Base-by-base conservation (phyloP, 2,888 invertebrate species). In the Drosophila koepferae region DNA sequence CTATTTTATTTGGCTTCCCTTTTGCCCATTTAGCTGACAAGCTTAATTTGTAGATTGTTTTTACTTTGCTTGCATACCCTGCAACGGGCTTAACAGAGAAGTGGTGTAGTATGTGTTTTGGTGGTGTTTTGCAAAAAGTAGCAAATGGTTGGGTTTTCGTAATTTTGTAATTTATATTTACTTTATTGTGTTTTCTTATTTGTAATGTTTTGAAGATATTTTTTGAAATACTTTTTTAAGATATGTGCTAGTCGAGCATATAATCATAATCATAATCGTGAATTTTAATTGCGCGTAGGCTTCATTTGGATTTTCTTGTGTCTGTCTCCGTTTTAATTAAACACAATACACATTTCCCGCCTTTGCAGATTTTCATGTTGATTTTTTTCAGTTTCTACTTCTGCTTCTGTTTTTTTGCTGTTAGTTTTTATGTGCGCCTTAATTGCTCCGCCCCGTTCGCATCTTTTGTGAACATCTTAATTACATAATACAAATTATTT, bases 291-390 rank as follows among this genome's bases (percentile, higher is more conserved):
- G 90, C 83, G 87, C 80, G 86, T 89, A 89, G 90, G 89, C 81
- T 82, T 86, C 72, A 79, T 74, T 77, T 79, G 73, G 71, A 81
- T 81, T 77, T 75, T 72, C 74, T 74, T 73, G 66, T 31, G 72
- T 69, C 61, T 59, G 69, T 54, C 71, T 71, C 74, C 49, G 73
- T 77, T 80, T 87, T 90, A 90, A 90, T 90, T 90, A 90, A 84
- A 66, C 76, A 80, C 84, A 91, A 91, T 91, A 85, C 68, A 77
- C 72, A 91, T 89, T 91, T 91, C 87, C 91, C 91, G 89, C 63
- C 72, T 69, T 85, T 89, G 86, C 81, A 74, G 79, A 84, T 81
- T 81, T 77, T 70, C 48, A 55, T 61, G 48, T 63, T 64, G 63
- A 41, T 68, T 55, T 68, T 54, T 53, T 58, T 41, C 14, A 14